Percentiles rank a stretch among this genome's conserved stretches.
Evolutionary conservation across 92 coral and sea anemone species (phyloP).

Genomic region (Heliopora coerulea): DNA sequence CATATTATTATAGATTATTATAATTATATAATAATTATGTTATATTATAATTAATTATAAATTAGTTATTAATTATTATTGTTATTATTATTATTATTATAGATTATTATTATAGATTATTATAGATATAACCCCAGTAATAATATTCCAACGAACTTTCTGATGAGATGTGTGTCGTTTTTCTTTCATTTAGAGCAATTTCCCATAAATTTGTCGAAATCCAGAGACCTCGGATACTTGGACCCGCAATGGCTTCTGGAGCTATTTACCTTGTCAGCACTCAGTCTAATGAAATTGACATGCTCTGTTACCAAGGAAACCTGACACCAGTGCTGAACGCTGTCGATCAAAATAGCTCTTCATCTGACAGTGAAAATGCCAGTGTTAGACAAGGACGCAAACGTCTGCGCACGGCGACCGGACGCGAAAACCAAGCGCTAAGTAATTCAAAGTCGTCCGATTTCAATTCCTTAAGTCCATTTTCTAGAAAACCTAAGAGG

Average conservation of each 20-base stretch:
- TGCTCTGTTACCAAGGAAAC: conserved; percentile 96
- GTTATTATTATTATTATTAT: too few relatives aligned
- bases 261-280: conserved; percentile 92
- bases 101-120: too few relatives aligned
- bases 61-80: too few relatives aligned
- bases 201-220: conserved; percentile 89
- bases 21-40: too few relatives aligned
- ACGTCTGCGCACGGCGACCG: background rate
- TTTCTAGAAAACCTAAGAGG: conserved; percentile 29
- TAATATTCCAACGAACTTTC: too few relatives aligned
- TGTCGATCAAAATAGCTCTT: conserved; percentile 5
- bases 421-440: background rate
- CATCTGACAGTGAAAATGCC: background rate
- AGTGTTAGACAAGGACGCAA: background rate
- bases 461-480: conserved; percentile 10
- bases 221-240: conserved; percentile 87
- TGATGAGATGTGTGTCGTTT: too few relatives aligned
- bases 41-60: too few relatives aligned
- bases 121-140: too few relatives aligned
- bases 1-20: too few relatives aligned
- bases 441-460: background rate
- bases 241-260: conserved; percentile 90
- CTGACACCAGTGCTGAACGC: conserved; percentile 21
- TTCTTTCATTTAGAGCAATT: conserved; percentile 66
- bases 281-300: conserved; percentile 75